Conservation (phyloP, 2,888 invertebrate genomes). For the Rutpela maculata region DNA sequence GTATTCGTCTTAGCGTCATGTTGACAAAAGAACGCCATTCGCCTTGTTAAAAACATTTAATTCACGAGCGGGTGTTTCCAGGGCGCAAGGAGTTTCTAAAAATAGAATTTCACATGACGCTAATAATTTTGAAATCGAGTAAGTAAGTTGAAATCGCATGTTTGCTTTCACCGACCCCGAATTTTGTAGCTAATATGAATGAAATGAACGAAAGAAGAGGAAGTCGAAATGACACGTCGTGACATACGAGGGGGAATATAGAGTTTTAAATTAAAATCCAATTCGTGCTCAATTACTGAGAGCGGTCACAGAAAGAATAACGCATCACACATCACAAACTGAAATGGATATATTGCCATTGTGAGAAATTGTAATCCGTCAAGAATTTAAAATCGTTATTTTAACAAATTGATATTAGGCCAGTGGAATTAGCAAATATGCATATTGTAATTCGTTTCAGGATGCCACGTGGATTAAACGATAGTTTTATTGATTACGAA, state of each 20-base stretch:
- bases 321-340: neutral
- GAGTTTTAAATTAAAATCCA: conserved; percentile 38
- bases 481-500: too few relatives aligned
- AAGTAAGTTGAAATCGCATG: conserved; percentile 33
- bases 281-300: conserved; percentile 32
- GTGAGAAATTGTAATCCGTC: neutral
- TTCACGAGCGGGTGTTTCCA: neutral
- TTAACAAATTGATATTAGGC: too few relatives aligned
- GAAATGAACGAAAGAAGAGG: conserved; percentile 41
- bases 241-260: conserved; percentile 30
- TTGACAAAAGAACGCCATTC: neutral
- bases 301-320: neutral
- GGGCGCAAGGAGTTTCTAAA: neutral
- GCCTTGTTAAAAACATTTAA: neutral
- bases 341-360: neutral
- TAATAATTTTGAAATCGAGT: conserved; percentile 21
- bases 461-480: too few relatives aligned
- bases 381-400: too few relatives aligned
- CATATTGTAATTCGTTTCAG: too few relatives aligned
- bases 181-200: conserved; percentile 41
- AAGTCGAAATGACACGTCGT: conserved; percentile 42
- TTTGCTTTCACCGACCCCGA: conserved; percentile 30
- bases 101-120: conserved; percentile 4
- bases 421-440: too few relatives aligned
- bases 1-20: neutral